Evolutionary conservation across 2,113 vertebrate species (phyloP), one percentile per base, ranked within the genome.

Genomic region (Cochlearius cochlearius): DNA sequence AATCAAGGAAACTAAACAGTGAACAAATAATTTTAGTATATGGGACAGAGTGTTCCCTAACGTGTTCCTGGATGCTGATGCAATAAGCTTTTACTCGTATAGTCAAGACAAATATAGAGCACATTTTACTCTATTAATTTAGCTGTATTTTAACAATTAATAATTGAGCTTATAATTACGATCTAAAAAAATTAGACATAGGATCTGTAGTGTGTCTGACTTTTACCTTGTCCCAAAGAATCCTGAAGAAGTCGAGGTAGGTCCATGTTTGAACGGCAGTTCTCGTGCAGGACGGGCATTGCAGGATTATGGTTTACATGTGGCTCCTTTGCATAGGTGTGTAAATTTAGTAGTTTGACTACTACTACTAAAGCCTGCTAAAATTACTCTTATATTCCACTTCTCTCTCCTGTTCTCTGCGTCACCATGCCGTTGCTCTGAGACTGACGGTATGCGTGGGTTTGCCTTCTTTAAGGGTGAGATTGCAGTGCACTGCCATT

Each of bases 361-460:
- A 15, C 49, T 50, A 50, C 20, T 43, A 43, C 13, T 36, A 20
- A 58, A 78, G 10, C 16, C 49, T 52, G 36, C 9, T 55, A 32
- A 67, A 56, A 75, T 9, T 43, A 9, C 14, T 43, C 23, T 17
- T 14, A 26, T 14, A 38, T 82, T 74, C 43, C 18, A 21, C 22
- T 75, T 43, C 12, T 69, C 32, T 62, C 23, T 75, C 17, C 29
- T 45, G 3, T 30, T 39, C 20, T 56, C 50, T 64, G 1, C 15
- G 5, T 22, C 0, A 0, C 30, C 21, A 4, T 41, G 26, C 43
- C 67, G 17, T 47, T 80, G 8, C 18, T 63, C 43, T 64, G 69
- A 36, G 29, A 12, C 27, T n/a, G 47, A 41, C 7, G 17, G 8
- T 4, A 11, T 0, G 1, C 4, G 5, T 11, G 20, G 18, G 4